Evolutionary conservation across 2,797 vertebrate genomes (phyloP), one percentile per base, ranked within the genome.

Genomic region (Eulemur coronatus): DNA sequence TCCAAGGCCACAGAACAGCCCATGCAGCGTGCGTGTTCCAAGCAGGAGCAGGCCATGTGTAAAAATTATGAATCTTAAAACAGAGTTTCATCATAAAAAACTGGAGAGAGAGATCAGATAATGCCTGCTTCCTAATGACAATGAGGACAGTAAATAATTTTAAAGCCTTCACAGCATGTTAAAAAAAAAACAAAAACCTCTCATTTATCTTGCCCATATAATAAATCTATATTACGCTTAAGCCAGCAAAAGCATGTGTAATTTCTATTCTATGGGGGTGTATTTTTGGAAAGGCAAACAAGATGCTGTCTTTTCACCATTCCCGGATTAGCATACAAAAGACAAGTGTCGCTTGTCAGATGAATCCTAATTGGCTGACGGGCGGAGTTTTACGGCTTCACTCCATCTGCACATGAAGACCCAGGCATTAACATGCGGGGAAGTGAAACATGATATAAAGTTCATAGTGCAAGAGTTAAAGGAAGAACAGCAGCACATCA

Each of bases 71-170:
- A 96, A 95, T 95, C 97, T 91, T 92, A 89, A 93, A 96, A 43
- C 86, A 93, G 12, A 94, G 5, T 85, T 86, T 92, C 0, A 5
- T 22, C 33, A 94, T 96, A 76, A 96, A 97, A 95, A 55, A 43
- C 7, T 1, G 26, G 63, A 75, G 72, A 79, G 65, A 95, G 15
- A 93, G 57, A 96, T 59, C 50, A 72, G 69, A 97, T 93, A 96
- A 95, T 4, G 33, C 38, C 86, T 86, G 65, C 4, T 97, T 97
- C 82, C 76, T 97, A 97, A 97, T 92, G 22, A 95, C 90, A 98
- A 98, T 43, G n/a, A 97, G 73, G 95, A 59, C 5, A 92, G 88
- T 96, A 98, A 98, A 96, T 96, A 98, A 93, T 93, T 93, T 96
- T 85, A 72, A 96, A 96, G 18, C 33, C 91, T 75, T 97, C 35